Evolutionary conservation across 92 coral and sea anemone species (phyloP).

Genomic region (Bergia puertoricense): DNA sequence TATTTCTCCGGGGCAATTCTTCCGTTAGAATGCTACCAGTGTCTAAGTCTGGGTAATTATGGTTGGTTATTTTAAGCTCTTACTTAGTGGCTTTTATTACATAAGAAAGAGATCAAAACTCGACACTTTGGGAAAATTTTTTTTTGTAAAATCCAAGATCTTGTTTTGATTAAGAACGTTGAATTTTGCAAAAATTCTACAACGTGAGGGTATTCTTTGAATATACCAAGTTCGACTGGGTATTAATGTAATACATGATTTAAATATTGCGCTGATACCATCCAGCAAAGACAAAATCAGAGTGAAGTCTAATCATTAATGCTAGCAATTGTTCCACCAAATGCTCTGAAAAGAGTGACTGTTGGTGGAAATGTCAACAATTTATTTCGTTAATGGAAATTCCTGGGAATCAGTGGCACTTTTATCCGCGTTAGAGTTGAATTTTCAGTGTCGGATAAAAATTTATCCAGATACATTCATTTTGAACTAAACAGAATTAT

Average conservation of each 20-base stretch:
- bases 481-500: background rate
- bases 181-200: background rate
- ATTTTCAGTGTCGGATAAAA: background rate
- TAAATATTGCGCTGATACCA: background rate
- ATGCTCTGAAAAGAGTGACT: background rate
- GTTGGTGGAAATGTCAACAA: background rate
- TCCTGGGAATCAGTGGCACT: background rate
- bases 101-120: background rate
- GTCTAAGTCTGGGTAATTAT: background rate
- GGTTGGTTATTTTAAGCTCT: background rate
- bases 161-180: background rate
- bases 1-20: background rate
- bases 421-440: background rate
- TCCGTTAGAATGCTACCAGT: background rate
- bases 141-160: background rate
- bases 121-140: background rate
- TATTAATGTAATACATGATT: conserved; percentile 24
- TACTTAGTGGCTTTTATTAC: background rate
- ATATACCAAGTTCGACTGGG: background rate
- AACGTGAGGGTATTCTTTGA: background rate
- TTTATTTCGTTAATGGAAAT: background rate
- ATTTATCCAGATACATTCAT: background rate
- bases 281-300: background rate
- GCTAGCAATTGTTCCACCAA: background rate
- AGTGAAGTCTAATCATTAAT: background rate